Percentiles rank a stretch among this genome's conserved stretches.
These are phyloP conservation scores for Periplaneta americana DNA, from an alignment of 1,140 invertebrate genomes.

Conservation along the genomic window DNA sequence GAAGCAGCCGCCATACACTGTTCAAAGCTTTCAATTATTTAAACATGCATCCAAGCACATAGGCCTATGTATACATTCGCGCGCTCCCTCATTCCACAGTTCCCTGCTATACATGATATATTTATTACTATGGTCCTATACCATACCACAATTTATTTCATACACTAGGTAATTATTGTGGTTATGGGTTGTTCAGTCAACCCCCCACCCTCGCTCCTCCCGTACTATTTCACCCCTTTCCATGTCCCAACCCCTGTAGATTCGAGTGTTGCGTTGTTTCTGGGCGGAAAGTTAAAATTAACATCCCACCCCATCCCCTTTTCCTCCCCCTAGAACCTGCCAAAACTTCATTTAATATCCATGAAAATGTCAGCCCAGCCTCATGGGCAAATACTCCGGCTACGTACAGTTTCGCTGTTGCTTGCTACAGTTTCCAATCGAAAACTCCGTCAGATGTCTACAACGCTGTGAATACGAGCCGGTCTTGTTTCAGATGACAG, in stretches of 20 bases:
- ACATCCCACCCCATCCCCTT: neutral
- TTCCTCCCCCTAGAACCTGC: constrained; percentile 1
- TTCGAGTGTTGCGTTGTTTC: neutral
- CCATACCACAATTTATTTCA: constrained; percentile 12
- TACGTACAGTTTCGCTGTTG: neutral
- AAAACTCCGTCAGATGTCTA: neutral
- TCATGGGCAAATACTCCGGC: neutral
- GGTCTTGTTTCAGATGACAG: neutral
- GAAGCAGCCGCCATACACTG: neutral
- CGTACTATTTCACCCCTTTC: neutral
- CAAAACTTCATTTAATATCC: constrained; percentile 11
- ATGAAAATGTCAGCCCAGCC: constrained; percentile 8
- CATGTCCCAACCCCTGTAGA: neutral
- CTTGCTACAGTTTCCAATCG: neutral
- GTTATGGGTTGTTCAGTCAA: neutral
- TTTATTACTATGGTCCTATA: neutral
- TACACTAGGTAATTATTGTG: constrained; percentile 13
- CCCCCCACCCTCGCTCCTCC: neutral
- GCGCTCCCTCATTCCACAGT: neutral
- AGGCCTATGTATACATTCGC: neutral
- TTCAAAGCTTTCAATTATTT: neutral
- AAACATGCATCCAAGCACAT: neutral
- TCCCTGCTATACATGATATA: constrained; percentile 4
- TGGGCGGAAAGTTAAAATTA: constrained; percentile 12
- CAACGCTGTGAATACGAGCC: neutral